Base-by-base conservation (phyloP, 2,797 vertebrate genomes). In the Chaetophractus vellerosus region DNA sequence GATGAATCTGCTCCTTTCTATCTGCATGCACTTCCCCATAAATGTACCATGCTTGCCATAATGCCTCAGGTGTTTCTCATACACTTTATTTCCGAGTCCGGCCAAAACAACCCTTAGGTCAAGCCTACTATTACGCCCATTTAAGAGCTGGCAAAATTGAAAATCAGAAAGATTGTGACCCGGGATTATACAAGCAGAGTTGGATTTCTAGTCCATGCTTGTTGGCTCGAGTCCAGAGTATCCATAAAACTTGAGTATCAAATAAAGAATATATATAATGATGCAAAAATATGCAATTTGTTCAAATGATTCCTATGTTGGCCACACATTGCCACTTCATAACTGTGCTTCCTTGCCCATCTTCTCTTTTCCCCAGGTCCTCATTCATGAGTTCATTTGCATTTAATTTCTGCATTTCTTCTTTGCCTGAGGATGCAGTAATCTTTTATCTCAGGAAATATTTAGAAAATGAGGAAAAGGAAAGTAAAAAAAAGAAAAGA, bases 331-430 rank as follows among this genome's bases (percentile, higher is more conserved):
- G 31, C 4, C 63, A 23, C 36, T 89, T 87, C 36, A 2, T 45
- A 55, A 41, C 16, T 64, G 5, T 28, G 3, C 78, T 64, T 83
- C 41, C 21, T 41, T 48, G 14, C 9, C 45, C 2, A 68, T 74
- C 48, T 84, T 68, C 75, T 88, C 19, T 79, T 59, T 45, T 82
- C 31, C 28, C 41, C 5, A 74, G 45, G 1, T 71, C 11, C 2
- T 50, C 12, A 18, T 75, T 38, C 18, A 7, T 26, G 59, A 21
- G 14, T 64, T n/a, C 50, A 5, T 71, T 72, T 75, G 45, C 66
- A 83, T 94, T 78, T 64, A 19, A 90, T 66, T 88, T 90, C 74
- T 86, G 5, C 33, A 66, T 71, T 68, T 88, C 33, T 71, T 71
- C 36, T 79, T 78, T 74, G 48, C 57, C 71, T 19, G 14, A 38